Evolutionary conservation across 2,888 invertebrate genomes (phyloP), one percentile per base, ranked within the genome.

Genomic region (Microplitis manilae): DNA sequence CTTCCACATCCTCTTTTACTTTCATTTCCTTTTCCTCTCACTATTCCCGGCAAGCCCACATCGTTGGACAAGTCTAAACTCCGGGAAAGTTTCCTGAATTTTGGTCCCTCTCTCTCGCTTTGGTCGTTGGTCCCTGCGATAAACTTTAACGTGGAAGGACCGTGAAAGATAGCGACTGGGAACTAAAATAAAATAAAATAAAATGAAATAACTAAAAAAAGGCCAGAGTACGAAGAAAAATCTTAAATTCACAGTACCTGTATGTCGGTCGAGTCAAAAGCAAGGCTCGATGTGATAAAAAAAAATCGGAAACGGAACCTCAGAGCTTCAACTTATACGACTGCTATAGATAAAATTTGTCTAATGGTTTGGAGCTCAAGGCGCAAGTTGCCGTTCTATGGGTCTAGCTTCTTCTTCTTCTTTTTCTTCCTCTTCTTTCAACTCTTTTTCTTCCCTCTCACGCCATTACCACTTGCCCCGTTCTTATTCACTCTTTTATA

Each of bases 321-420:
- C 13, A 61, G 17, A 73, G 74, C 60, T 40, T 68, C 74, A 83
- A 85, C 82, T 84, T 84, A 77, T 81, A 78, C 82, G 77, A 76
- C 71, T 76, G 83, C 83, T 85, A 87, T 87, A 87, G 86, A 87
- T 87, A 87, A 87, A 86, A 87, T 87, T 87, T 87, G 86, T 87
- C 87, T 87, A 87, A 87, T 87, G 87, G 87, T 82, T 86, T 79
- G 87, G 81, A 84, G 81, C 73, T 78, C 76, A 68, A 60, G 61
- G 73, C 73, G 67, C 73, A 73, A 73, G 65, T 73, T 73, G 73
- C 73, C 50, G 50, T 50, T 50, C 50, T 50, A 50, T 50, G 50
- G 50, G 9, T 50, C 59, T 73, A 30, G 59, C n/a, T 65, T 15
- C 61, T 61, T 64, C 72, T 61, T 17, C 17, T 72, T 40, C 20